Percentiles rank a stretch among this genome's conserved stretches.
Conservation (phyloP, 2,113 vertebrate species). For the Forbesichthys papilliferus region DNA sequence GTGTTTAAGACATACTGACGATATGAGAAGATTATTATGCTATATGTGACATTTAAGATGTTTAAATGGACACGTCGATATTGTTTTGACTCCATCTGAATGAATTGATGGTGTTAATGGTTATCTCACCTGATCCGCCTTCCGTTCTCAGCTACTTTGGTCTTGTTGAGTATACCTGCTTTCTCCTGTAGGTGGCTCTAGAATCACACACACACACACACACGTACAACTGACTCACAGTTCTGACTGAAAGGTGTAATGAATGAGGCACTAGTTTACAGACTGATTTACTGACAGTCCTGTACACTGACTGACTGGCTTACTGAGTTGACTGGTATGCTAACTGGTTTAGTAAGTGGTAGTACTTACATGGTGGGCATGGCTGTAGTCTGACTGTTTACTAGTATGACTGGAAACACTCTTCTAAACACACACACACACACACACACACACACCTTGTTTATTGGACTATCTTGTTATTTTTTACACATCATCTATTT, state of each 20-base stretch:
- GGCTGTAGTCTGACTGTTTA: conserved; percentile 59
- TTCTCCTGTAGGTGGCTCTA: conserved; percentile 83
- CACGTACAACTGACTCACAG: neutral
- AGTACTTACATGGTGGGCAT: conserved; percentile 6
- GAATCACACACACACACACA: neutral
- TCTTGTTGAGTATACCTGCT: conserved; percentile 88
- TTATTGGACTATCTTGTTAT: too few relatives aligned
- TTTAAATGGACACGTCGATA: too few relatives aligned
- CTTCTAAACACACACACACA: conserved; percentile 41
- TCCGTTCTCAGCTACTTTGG: conserved; percentile 85
- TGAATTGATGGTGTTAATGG: too few relatives aligned
- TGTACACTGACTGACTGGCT: too few relatives aligned
- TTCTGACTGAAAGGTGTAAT: too few relatives aligned
- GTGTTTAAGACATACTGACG: neutral
- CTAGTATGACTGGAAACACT: conserved; percentile 59
- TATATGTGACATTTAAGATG: too few relatives aligned
- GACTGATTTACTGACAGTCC: neutral
- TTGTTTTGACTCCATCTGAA: too few relatives aligned
- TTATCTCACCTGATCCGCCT: conserved; percentile 84
- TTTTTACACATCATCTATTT: neutral
- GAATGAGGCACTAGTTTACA: neutral
- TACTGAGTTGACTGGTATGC: conserved; percentile 45
- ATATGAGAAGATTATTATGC: neutral
- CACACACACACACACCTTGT: neutral
- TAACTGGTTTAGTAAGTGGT: conserved; percentile 25